Base-by-base conservation (phyloP, 2,113 vertebrate genomes). In the Andinoacara biseriatus region DNA sequence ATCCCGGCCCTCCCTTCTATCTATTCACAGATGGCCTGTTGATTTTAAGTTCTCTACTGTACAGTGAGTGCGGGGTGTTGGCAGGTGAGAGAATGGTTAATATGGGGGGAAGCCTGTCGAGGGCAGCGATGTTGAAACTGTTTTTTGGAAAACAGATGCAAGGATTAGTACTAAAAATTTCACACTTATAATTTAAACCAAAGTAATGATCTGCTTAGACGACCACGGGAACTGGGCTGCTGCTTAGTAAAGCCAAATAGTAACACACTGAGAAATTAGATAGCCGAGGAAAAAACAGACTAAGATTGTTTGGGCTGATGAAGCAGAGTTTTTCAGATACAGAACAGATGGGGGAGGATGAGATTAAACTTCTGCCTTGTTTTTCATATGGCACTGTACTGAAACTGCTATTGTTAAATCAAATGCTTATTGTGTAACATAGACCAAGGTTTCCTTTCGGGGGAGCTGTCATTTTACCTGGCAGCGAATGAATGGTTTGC, bases 121-220 rank as follows among this genome's bases (percentile, higher is more conserved):
- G 80, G 76, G 74, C 49, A 85, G 77, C 29, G 6, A 58, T 78
- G 57, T 85, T 95, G 85, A 89, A 95, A 94, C 89, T 91, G 91
- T 95, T 86, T 96, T 96, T 95, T 94, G 92, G 95, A 94, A 93
- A 96, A 93, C 95, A 95, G 94, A 95, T 95, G 91, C 89, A 96
- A 92, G 89, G 94, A 95, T 94, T 96, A 95, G 95, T 78, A 90
- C 90, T 72, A 85, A 95, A 94, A 33, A 80, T 78, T 81, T 87
- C 56, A 80, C 86, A 80, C 52, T 77, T 78, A 85, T 43, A 87
- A 87, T 85, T 90, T 74, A 88, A 61, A 82, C 35, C 40, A 80
- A 80, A 85, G 78, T 87, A 85, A 90, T 90, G 78, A 92, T 89
- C 59, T 88, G 61, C 72, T 77, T 69, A 77, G 83, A 84, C 81